These are phyloP conservation scores for Mimachlamys varia DNA, from an alignment of 2,888 invertebrate genomes.

Conservation along the genomic window DNA sequence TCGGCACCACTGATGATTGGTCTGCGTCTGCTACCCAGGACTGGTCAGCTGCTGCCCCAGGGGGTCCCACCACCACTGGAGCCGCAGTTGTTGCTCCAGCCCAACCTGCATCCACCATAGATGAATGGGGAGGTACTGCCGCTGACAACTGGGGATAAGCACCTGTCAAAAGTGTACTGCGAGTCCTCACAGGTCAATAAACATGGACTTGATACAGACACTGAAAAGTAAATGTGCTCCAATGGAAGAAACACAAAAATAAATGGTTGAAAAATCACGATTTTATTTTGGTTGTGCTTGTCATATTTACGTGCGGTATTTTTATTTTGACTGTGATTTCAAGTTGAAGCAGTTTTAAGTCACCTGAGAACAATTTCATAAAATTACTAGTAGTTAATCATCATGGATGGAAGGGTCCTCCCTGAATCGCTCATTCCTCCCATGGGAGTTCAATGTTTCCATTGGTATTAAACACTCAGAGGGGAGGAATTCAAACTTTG, in stretches of 20 bases:
- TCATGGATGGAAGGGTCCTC: too few species aligned
- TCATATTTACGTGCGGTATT: too few species aligned
- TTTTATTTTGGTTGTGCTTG: too few species aligned
- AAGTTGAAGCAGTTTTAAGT: too few species aligned
- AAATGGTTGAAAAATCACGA: background rate
- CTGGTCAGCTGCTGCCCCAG: slow-evolving; percentile 69
- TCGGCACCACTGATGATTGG: slow-evolving; percentile 67
- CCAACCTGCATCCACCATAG: slow-evolving; percentile 55
- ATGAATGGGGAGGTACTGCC: slow-evolving; percentile 73
- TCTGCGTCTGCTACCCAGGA: slow-evolving; percentile 62
- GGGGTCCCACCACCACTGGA: slow-evolving; percentile 52
- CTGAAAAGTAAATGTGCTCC: background rate
- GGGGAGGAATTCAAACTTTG: too few species aligned
- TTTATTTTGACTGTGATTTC: too few species aligned
- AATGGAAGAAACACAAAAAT: background rate
- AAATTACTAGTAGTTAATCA: too few species aligned
- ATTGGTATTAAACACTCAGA: too few species aligned
- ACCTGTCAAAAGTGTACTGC: background rate
- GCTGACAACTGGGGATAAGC: slow-evolving; percentile 69
- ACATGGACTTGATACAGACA: background rate
- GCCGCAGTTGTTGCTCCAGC: slow-evolving; percentile 46
- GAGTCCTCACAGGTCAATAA: background rate
- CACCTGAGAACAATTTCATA: too few species aligned
- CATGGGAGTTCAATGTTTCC: too few species aligned
- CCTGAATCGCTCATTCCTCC: too few species aligned